A percentile compares a stretch with the other conserved stretches of the same genome.
phyloP scores from a whole-genome alignment of 2,113 vertebrate genomes.

The Phoxinus phoxinus region DNA sequence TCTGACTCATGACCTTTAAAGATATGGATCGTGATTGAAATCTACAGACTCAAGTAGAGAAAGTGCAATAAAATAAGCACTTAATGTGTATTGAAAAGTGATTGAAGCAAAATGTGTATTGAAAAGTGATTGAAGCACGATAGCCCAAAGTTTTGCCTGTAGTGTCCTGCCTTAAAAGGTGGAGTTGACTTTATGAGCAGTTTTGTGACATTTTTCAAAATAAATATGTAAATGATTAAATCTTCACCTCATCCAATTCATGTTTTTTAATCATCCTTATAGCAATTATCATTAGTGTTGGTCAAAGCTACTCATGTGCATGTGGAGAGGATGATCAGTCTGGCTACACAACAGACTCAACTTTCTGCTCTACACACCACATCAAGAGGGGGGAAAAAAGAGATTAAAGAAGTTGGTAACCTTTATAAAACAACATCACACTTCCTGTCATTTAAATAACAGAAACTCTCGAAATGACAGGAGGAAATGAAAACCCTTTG shows the following conservation, averaged over 20 bases:
- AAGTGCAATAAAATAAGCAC: neutral
- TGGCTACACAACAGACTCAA: neutral
- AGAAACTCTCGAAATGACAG: conserved; percentile 13
- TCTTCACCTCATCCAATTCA: no score
- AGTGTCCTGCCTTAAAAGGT: neutral
- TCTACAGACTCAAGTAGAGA: neutral
- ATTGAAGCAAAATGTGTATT: no score
- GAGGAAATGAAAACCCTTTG: neutral
- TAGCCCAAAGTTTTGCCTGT: neutral
- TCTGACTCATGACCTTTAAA: no score
- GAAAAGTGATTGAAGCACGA: neutral
- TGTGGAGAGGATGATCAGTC: neutral
- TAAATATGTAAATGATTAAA: no score
- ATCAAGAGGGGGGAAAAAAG: neutral
- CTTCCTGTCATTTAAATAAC: conserved; percentile 20
- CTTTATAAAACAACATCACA: conserved; percentile 22
- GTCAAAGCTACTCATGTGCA: neutral
- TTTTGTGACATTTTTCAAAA: no score
- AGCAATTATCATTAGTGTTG: no score
- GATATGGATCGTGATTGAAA: neutral
- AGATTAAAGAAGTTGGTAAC: neutral
- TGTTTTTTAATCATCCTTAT: no score
- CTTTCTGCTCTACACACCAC: neutral
- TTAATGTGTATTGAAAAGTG: neutral
- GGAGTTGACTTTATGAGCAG: neutral